These are phyloP conservation scores for Echiichthys vipera DNA, from an alignment of 2,797 vertebrate species.

Conservation along the genomic window DNA sequence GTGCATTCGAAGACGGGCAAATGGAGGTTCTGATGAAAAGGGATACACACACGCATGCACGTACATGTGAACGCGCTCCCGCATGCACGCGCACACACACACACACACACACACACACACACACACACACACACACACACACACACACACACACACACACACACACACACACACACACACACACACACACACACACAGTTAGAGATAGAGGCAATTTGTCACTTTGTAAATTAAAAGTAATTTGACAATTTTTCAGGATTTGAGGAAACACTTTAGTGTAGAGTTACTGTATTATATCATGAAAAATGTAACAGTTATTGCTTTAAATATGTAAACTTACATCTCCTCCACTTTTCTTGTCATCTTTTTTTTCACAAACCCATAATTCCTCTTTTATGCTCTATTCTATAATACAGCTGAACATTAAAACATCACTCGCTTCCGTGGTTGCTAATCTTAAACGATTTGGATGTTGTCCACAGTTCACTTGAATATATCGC, in stretches of 20 bases:
- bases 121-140: slow-evolving; percentile 7
- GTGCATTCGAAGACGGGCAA: slow-evolving; percentile 43
- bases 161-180: slow-evolving; percentile 27
- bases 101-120: slow-evolving; percentile 21
- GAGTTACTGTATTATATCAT: slow-evolving; percentile 64
- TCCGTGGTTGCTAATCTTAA: slow-evolving; percentile 31
- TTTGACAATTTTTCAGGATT: slow-evolving; percentile 57
- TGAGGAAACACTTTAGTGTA: slow-evolving; percentile 50
- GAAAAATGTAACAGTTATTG: slow-evolving; percentile 56
- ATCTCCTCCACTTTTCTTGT: slow-evolving; percentile 37
- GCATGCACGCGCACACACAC: slow-evolving; percentile 3
- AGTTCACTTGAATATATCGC: slow-evolving; percentile 37
- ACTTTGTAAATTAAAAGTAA: slow-evolving; percentile 49
- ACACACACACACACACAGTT: slow-evolving; percentile 17
- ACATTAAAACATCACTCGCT: slow-evolving; percentile 30
- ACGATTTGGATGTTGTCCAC: slow-evolving; percentile 24
- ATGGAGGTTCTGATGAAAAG: slow-evolving; percentile 30
- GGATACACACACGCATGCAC: slow-evolving; percentile 16
- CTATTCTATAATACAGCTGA: slow-evolving; percentile 23
- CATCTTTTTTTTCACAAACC: slow-evolving; percentile 39
- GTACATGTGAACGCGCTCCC: slow-evolving; percentile 21
- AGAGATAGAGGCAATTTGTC: slow-evolving; percentile 55
- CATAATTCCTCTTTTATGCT: slow-evolving; percentile 22
- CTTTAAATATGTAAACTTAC: slow-evolving; percentile 54
- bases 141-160: slow-evolving; percentile 10